phyloP scores from a whole-genome alignment of 1,140 invertebrate genomes.

The Leptonema lineaticorne region DNA sequence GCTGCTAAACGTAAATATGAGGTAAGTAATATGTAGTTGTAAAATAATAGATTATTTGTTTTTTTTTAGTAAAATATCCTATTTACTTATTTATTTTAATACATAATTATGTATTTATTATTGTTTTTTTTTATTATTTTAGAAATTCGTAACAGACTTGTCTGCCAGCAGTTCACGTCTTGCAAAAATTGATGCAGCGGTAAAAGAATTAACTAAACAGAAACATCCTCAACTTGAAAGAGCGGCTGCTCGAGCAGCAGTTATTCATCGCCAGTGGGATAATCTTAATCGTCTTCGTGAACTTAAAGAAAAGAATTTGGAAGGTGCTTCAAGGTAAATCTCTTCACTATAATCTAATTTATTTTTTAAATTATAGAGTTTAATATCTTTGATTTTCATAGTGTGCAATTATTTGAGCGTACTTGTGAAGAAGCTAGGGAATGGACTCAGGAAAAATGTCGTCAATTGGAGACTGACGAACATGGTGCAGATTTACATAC shows the following conservation, averaged over 20 bases:
- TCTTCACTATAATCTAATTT: neutral
- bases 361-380: no score
- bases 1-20: slow-evolving; percentile 94
- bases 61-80: neutral
- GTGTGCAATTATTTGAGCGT: slow-evolving; percentile 91
- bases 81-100: slow-evolving; percentile 7
- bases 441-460: slow-evolving; percentile 94
- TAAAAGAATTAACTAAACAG: slow-evolving; percentile 80
- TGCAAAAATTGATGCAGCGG: slow-evolving; percentile 84
- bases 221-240: slow-evolving; percentile 88
- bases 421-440: slow-evolving; percentile 91
- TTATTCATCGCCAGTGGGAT: slow-evolving; percentile 88
- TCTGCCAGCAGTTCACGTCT: slow-evolving; percentile 89
- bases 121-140: no score
- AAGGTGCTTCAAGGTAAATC: slow-evolving; percentile 81
- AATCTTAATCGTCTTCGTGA: slow-evolving; percentile 84
- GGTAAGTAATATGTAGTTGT: slow-evolving; percentile 53
- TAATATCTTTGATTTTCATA: slow-evolving; percentile 49
- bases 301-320: slow-evolving; percentile 87
- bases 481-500: slow-evolving; percentile 85
- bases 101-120: slow-evolving; percentile 19
- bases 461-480: slow-evolving; percentile 75
- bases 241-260: slow-evolving; percentile 76
- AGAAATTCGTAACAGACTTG: slow-evolving; percentile 93
- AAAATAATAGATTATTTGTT: slow-evolving; percentile 22